Base-by-base conservation (phyloP, 2,888 invertebrate genomes). In the Eupithecia centaureata region DNA sequence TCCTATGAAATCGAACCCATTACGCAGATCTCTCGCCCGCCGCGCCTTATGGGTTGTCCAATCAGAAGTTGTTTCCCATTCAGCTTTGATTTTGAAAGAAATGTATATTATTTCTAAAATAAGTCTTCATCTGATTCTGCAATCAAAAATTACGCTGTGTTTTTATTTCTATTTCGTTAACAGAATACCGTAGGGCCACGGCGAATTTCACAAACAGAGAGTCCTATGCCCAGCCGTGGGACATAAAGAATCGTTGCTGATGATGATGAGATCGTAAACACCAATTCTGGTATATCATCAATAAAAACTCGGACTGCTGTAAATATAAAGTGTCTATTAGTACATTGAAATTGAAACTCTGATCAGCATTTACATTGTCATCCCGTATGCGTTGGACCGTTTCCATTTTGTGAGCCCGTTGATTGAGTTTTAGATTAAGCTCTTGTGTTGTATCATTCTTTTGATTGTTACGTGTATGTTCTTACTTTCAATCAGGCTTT, bases 351-450 rank as follows among this genome's bases (percentile, higher is more conserved):
- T 32, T 70, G 28, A 28, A 60, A 52, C 51, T 57, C 67, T 62
- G 63, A 28, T 58, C 33, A 25, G 22, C 47, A 22, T 70, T 35
- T 61, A 35, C 66, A 18, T 27, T 66, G 67, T 77, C 77, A 73
- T 73, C 77, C 74, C 77, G 80, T 62, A 66, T 83, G 83, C 84
- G 85, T 84, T 84, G 82, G 85, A 85, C 82, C 82, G 84, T 86
- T 85, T 84, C 88, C 84, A 84, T 83, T 85, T 84, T 84, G 86
- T 87, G 82, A 87, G 85, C 83, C 76, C 83, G 81, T 79, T 88
- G 89, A 91, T 90, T 87, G 88, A 84, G 85, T 90, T 90, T 88
- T 88, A 85, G 86, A 89, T 89, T 87, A 86, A 80, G 77, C 77
- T 76, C 73, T 72, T 71, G 68, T 69, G 79, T 78, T 78, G 75